Percentiles rank a stretch among this genome's conserved stretches.
These are phyloP conservation scores for Drosophila rufa DNA, from an alignment of 1,140 invertebrate species.

Conservation along the genomic window DNA sequence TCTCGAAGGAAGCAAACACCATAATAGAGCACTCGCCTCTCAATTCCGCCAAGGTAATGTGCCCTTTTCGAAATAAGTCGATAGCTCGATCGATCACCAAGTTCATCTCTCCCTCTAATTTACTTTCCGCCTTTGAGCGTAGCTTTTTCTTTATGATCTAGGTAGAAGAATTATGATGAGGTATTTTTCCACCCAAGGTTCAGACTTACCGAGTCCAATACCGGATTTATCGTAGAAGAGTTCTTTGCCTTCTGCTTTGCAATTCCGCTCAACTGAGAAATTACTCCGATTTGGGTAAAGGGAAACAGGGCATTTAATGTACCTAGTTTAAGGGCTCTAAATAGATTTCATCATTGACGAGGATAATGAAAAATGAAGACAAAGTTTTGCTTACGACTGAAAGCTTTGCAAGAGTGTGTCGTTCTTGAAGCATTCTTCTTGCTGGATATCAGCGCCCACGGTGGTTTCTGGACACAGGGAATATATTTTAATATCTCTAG, in stretches of 20 bases:
- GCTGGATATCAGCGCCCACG: conserved; percentile 40
- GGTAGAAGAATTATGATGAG: fast-evolving
- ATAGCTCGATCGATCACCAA: conserved; percentile 45
- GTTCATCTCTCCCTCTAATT: not conserved
- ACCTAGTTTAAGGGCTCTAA: not conserved
- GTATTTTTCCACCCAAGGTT: too few species aligned
- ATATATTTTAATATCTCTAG: not conserved
- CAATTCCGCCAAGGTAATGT: conserved; percentile 42
- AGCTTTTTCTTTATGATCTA: conserved; percentile 22
- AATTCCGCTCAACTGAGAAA: not conserved
- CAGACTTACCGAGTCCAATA: too few species aligned
- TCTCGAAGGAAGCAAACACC: conserved; percentile 66
- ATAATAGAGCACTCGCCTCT: conserved; percentile 52
- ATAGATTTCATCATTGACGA: too few species aligned
- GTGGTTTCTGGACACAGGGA: conserved; percentile 48
- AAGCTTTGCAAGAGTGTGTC: conserved; percentile 18
- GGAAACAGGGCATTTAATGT: not conserved
- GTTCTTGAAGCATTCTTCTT: conserved; percentile 1
- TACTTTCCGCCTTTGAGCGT: not conserved
- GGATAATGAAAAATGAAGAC: too few species aligned
- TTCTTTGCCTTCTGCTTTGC: not conserved
- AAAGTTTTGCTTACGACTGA: conserved; percentile 23
- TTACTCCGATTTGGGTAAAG: not conserved
- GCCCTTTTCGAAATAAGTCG: conserved; percentile 21
- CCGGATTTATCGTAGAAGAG: not conserved